A percentile compares a stretch with the other conserved stretches of the same genome.
phyloP scores from a whole-genome alignment of 2,113 vertebrate genomes.

The Ranitomeya imitator region DNA sequence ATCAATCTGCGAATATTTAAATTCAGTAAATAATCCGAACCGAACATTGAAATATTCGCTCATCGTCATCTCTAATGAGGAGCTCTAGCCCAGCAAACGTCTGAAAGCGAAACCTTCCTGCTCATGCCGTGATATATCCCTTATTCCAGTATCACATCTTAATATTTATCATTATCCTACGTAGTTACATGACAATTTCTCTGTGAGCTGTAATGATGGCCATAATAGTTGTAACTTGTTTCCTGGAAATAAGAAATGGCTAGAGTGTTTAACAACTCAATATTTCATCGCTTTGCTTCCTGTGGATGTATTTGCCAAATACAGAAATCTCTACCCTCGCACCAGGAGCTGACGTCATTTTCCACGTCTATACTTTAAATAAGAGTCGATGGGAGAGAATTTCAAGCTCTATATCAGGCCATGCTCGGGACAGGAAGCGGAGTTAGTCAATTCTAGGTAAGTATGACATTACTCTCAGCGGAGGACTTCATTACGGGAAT shows the following conservation, averaged over 20 bases:
- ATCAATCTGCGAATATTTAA: no score
- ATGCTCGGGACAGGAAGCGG: not conserved
- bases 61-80: no score
- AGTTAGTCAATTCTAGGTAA: not conserved
- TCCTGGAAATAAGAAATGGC: not conserved
- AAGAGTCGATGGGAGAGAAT: no score
- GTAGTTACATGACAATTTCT: not conserved
- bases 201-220: not conserved
- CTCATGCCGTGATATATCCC: no score
- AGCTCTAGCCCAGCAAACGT: no score
- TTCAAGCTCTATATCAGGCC: not conserved
- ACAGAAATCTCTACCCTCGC: not conserved
- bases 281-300: not conserved
- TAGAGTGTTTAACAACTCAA: not conserved
- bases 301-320: not conserved
- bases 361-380: not conserved
- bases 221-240: not conserved
- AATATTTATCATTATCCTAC: no score
- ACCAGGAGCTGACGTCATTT: not conserved
- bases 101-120: no score
- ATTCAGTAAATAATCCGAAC: no score
- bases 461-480: not conserved
- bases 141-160: no score
- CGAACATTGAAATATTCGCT: no score
- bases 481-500: not conserved